phyloP scores from a whole-genome alignment of 1,140 invertebrate genomes.

The Conus betulinus region DNA sequence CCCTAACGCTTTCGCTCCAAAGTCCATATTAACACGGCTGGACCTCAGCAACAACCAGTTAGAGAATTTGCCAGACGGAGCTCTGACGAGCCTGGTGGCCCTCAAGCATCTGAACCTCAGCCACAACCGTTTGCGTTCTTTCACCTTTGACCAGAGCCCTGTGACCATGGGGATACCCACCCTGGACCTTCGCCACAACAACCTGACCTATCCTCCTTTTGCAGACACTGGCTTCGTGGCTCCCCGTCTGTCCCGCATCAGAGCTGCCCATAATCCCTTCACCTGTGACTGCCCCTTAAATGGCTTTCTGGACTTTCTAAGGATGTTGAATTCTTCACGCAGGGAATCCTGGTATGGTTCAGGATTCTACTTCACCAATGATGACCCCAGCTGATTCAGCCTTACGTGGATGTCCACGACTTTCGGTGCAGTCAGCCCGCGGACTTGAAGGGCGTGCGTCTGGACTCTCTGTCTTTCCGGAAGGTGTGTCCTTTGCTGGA shows the following conservation, averaged over 20 bases:
- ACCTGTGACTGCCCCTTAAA: slow-evolving; percentile 43
- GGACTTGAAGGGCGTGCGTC: not conserved
- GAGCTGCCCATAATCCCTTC: slow-evolving; percentile 41
- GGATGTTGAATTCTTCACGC: not conserved
- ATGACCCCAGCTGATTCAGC: not conserved
- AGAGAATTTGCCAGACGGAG: not conserved
- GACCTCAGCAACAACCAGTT: slow-evolving; percentile 39
- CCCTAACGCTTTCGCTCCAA: slow-evolving; percentile 21
- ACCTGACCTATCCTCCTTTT: slow-evolving; percentile 38
- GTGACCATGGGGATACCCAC: not conserved
- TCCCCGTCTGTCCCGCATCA: slow-evolving; percentile 7
- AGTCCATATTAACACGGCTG: slow-evolving; percentile 25
- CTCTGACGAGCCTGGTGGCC: not conserved
- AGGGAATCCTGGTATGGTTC: not conserved
- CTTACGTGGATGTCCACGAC: slow-evolving; percentile 33
- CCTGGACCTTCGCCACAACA: slow-evolving; percentile 41
- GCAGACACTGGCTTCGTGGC: slow-evolving; percentile 20
- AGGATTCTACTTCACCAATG: not conserved
- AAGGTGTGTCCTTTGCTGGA: slow-evolving; percentile 25
- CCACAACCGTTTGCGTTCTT: slow-evolving; percentile 25
- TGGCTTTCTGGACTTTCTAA: slow-evolving; percentile 39
- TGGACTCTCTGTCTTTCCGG: not conserved
- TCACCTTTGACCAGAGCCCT: slow-evolving; percentile 39
- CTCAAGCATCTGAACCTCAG: slow-evolving; percentile 25
- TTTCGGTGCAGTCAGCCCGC: slow-evolving; percentile 25